phyloP scores from a whole-genome alignment of 2,797 vertebrate species.

The Peromyscus nudipes region DNA sequence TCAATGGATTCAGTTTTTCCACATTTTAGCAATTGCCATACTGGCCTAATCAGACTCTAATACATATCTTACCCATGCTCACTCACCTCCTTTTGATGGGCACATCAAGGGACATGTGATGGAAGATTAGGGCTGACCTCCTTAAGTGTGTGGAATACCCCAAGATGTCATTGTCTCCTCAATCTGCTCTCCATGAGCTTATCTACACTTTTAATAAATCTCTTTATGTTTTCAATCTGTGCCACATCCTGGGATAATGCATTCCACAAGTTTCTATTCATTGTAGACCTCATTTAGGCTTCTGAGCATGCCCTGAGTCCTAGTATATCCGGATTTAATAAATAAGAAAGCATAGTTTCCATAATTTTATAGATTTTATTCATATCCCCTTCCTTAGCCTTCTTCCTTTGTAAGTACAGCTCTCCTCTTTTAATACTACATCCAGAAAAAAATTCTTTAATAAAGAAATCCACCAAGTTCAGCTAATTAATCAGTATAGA shows the following conservation, averaged over 20 bases:
- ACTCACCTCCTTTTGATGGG: conserved; percentile 22
- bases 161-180: conserved; percentile 58
- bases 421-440: conserved; percentile 35
- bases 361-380: conserved; percentile 67
- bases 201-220: conserved; percentile 74
- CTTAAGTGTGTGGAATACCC: conserved; percentile 15
- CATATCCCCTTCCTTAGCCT: conserved; percentile 41
- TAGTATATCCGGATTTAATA: conserved; percentile 65
- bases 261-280: conserved; percentile 73
- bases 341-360: conserved; percentile 60
- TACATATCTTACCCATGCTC: neutral
- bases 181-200: conserved; percentile 73
- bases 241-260: conserved; percentile 72
- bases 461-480: conserved; percentile 65
- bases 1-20: neutral
- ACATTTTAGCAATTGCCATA: conserved; percentile 42
- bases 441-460: conserved; percentile 57
- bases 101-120: neutral
- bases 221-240: conserved; percentile 78
- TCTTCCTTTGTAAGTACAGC: conserved; percentile 55
- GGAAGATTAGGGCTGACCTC: conserved; percentile 34
- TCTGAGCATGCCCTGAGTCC: conserved; percentile 50
- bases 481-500: conserved; percentile 55
- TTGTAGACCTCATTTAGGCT: conserved; percentile 64
- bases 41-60: conserved; percentile 5